Conservation (phyloP, 23 tunicate genomes). For the Pegea sp. region DNA sequence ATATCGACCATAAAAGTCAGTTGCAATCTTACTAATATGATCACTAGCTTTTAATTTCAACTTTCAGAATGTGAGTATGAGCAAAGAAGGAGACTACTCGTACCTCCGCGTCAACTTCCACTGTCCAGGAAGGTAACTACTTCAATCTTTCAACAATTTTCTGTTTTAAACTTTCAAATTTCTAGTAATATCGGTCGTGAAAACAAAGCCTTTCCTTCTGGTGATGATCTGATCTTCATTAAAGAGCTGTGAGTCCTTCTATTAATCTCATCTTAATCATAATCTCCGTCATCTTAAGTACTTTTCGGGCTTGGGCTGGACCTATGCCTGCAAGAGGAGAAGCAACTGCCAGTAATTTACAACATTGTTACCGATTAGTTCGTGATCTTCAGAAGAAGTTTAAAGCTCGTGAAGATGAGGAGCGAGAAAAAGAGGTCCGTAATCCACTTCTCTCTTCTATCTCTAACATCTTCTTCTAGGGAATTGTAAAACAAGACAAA, state of each 20-base stretch:
- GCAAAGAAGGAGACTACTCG: constrained; percentile 93
- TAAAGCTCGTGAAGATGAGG: constrained; percentile 91
- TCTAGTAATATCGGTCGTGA: constrained; percentile 52
- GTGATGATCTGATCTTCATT: constrained; percentile 48
- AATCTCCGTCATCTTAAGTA: constrained; percentile 7
- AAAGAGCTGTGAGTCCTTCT: constrained; percentile 93
- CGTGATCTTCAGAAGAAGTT: constrained; percentile 94
- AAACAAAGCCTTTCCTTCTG: constrained; percentile 16
- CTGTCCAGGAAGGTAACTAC: constrained; percentile 76
- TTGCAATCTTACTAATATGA: not conserved
- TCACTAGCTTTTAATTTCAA: not conserved
- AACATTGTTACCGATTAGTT: constrained; percentile 71
- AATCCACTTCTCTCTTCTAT: not conserved
- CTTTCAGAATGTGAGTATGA: constrained; percentile 66
- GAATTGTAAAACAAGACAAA: constrained; percentile 94
- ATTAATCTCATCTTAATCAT: too few relatives aligned
- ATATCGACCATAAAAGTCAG: constrained; percentile 83
- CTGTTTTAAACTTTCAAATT: not conserved
- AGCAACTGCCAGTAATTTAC: constrained; percentile 81
- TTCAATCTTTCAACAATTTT: not conserved
- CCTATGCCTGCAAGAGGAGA: constrained; percentile 54
- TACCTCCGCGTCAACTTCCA: constrained; percentile 92
- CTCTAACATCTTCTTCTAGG: constrained; percentile 17
- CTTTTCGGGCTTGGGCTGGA: constrained; percentile 73
- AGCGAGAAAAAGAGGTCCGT: constrained; percentile 66